Base-by-base conservation (phyloP, 2,113 vertebrate genomes). In the Anoplopoma fimbria region DNA sequence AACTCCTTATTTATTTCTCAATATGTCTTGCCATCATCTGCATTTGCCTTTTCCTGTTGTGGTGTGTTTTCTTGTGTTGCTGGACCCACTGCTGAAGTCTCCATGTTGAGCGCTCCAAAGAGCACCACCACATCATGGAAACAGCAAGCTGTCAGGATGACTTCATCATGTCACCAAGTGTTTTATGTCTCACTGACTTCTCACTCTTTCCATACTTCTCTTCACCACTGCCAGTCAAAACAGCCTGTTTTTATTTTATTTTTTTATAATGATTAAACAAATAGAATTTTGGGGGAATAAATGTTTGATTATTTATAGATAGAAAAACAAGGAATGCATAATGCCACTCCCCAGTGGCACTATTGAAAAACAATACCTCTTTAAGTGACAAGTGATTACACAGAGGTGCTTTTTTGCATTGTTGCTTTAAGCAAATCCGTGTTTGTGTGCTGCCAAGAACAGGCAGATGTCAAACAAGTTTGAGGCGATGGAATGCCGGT, bases 391-490 rank as follows among this genome's bases (percentile, higher is more conserved):
- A 81, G 73, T 77, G 42, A 87, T 87, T 85, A 82, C 74, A 83
- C 69, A 76, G 60, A 75, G 88, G 82, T 82, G 84, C 69, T 86
- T 71, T 83, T 88, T 83, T 84, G 82, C 89, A 81, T 88, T 90
- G 88, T 91, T 83, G 79, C 76, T 87, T 53, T 76, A 85, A 89
- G 84, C 78, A 89, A 89, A 83, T 91, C 82, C 67, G 76, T 88
- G 81, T 90, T 85, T 89, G 71, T 80, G 83, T 23, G 69, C 81
- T 91, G 82, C 85, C 88, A 91, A 79, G 73, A 82, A 75, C 62
- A 84, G 81, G 79, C 90, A 91, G 84, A 91, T 86, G 92, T 94
- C 94, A 91, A 94, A 91, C 91, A 86, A 88, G 90, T 91, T 93
- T 93, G 81, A 89, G 81, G 80, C 36, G 72, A 81, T 68, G 91